phyloP scores from a whole-genome alignment of 2,113 vertebrate genomes.

The Parus major region DNA sequence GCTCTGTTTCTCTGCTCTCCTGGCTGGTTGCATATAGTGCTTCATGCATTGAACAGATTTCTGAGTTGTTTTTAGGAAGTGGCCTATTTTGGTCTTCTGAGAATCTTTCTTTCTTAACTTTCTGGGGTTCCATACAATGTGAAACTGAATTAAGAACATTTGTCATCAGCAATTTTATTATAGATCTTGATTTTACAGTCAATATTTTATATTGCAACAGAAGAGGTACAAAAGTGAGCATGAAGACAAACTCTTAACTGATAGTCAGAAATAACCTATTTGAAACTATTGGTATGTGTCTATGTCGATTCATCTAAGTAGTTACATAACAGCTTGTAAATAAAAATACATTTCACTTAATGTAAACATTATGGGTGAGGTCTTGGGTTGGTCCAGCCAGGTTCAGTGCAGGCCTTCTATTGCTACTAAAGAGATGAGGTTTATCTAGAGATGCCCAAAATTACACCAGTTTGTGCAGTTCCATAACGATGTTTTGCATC shows the following conservation, averaged over 20 bases:
- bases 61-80: background rate
- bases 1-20: background rate
- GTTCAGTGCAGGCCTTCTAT: background rate
- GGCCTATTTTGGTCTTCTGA: background rate
- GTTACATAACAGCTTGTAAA: background rate
- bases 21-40: background rate
- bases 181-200: background rate
- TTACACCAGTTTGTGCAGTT: background rate
- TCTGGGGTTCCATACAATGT: background rate
- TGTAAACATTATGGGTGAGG: conserved; percentile 1
- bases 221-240: conserved; percentile 13
- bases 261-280: background rate
- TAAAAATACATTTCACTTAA: background rate
- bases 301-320: background rate
- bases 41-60: background rate
- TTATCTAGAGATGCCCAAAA: background rate
- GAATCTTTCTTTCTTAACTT: background rate
- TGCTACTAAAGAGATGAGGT: background rate
- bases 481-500: background rate
- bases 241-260: background rate
- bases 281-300: background rate
- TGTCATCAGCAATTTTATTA: conserved; percentile 1
- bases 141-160: background rate
- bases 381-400: background rate
- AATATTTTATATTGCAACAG: background rate